Conservation (phyloP, 2,113 vertebrate genomes). For the Mellivora capensis region DNA sequence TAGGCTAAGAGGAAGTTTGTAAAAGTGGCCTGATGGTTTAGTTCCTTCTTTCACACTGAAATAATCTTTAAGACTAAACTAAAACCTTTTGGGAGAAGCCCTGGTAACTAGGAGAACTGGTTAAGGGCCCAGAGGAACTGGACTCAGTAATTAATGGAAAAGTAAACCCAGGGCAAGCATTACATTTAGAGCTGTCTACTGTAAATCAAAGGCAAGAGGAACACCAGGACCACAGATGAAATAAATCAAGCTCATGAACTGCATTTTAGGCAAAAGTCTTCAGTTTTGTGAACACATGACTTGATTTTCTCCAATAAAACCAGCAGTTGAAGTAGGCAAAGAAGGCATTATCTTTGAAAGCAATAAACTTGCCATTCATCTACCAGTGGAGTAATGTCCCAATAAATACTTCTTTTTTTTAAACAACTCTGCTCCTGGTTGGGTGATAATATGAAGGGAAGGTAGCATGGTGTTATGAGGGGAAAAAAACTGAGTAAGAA, state of each 20-base stretch:
- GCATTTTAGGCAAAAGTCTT: constrained; percentile 43
- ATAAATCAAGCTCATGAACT: constrained; percentile 10
- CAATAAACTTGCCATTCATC: constrained; percentile 31
- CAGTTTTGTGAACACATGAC: constrained; percentile 30
- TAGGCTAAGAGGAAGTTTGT: constrained; percentile 37
- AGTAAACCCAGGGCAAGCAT: background rate
- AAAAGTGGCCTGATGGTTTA: constrained; percentile 25
- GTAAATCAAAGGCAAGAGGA: constrained; percentile 1
- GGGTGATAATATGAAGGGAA: constrained; percentile 35
- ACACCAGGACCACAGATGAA: constrained; percentile 20
- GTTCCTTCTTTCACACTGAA: constrained; percentile 47
- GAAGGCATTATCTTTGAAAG: constrained; percentile 15
- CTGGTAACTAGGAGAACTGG: background rate
- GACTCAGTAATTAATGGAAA: constrained; percentile 34
- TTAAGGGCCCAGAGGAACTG: background rate
- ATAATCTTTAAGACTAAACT: constrained; percentile 27
- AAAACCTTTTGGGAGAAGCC: constrained; percentile 27
- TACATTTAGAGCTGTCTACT: constrained; percentile 12
- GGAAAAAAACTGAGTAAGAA: background rate
- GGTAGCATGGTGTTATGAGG: constrained; percentile 39
- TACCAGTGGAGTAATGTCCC: constrained; percentile 28
- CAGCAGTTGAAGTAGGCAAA: constrained; percentile 39
- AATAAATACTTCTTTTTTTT: constrained; percentile 27
- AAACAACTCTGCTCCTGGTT: constrained; percentile 35
- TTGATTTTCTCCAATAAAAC: constrained; percentile 49